Evolutionary conservation across 2,888 invertebrate genomes (phyloP).

Genomic region (Nezara viridula): DNA sequence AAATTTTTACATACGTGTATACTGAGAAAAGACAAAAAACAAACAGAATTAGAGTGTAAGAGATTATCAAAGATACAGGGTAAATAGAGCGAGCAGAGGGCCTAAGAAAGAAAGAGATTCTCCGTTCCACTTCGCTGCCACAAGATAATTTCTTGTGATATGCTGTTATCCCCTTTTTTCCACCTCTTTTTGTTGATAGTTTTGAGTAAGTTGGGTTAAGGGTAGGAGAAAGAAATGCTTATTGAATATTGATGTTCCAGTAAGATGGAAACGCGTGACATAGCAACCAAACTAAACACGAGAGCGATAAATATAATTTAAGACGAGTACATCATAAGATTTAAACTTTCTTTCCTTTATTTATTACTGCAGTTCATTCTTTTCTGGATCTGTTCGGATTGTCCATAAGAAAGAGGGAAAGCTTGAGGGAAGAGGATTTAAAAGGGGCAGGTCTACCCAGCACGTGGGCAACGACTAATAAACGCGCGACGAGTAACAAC

Average conservation of each 20-base stretch:
- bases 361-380: background rate
- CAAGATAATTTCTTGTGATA: constrained; percentile 33
- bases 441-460: background rate
- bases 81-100: constrained; percentile 42
- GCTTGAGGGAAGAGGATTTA: background rate
- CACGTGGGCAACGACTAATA: background rate
- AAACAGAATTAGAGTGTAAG: constrained; percentile 27
- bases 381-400: background rate
- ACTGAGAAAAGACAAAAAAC: background rate
- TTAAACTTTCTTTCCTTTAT: background rate
- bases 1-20: too few relatives aligned
- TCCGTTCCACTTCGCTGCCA: background rate
- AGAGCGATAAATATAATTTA: too few relatives aligned
- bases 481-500: background rate
- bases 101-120: background rate
- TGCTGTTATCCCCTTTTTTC: background rate
- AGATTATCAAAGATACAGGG: background rate
- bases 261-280: too few relatives aligned
- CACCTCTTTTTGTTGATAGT: background rate
- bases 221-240: too few relatives aligned
- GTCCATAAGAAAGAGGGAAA: background rate
- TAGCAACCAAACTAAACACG: too few relatives aligned
- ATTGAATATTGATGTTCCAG: too few relatives aligned
- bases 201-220: background rate
- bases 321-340: too few relatives aligned